Conservation (phyloP, 1,140 invertebrate species). For the Aphidius ervi region DNA sequence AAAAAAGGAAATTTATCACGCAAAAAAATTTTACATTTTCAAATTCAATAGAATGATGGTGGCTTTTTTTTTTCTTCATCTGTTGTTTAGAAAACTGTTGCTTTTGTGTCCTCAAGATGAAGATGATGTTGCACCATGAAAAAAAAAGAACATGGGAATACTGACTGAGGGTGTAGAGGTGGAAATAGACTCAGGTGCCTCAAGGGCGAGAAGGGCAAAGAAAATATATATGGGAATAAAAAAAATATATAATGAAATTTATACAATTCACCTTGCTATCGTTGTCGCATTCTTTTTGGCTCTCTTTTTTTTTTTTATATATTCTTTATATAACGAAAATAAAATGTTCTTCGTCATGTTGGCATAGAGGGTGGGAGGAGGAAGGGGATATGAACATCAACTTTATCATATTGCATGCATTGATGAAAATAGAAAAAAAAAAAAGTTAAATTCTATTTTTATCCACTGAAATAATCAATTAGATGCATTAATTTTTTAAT, state of each 20-base stretch:
- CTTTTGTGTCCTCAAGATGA: constrained; percentile 5
- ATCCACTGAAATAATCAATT: too few species aligned
- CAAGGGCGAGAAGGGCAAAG: too few species aligned
- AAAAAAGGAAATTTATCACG: too few species aligned
- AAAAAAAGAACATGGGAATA: constrained; percentile 21
- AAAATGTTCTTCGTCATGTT: constrained; percentile 5
- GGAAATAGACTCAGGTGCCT: constrained; percentile 30
- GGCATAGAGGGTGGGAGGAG: background rate
- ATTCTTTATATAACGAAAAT: constrained; percentile 10
- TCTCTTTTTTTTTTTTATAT: constrained; percentile 6
- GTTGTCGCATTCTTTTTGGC: constrained; percentile 22
- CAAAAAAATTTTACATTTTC: too few species aligned
- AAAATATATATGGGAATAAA: too few species aligned
- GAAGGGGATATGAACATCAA: background rate
- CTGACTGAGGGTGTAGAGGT: constrained; percentile 12
- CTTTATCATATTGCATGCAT: too few species aligned
- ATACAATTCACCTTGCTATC: constrained; percentile 38
- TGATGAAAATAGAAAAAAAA: too few species aligned
- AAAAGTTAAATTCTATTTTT: too few species aligned
- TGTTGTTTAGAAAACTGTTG: too few species aligned
- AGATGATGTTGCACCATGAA: constrained; percentile 15
- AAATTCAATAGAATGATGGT: too few species aligned
- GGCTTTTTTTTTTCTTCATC: too few species aligned
- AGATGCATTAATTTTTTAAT: too few species aligned
- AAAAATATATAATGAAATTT: constrained; percentile 18